phyloP scores from a whole-genome alignment of 2,888 invertebrate species.

The Heptascelio sp. region DNA sequence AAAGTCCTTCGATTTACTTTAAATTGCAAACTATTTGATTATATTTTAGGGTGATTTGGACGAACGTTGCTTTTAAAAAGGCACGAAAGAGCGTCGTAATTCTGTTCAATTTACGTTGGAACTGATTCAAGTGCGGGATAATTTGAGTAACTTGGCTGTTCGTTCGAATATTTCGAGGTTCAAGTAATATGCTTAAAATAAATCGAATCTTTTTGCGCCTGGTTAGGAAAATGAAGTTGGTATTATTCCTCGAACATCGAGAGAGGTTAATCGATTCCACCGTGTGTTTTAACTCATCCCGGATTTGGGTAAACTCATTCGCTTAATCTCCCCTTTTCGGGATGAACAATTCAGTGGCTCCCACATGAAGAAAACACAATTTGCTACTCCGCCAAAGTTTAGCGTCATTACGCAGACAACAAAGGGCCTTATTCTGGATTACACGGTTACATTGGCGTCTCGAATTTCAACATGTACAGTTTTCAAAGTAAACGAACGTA shows the following conservation, averaged over 20 bases:
- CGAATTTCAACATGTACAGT: constrained; percentile 59
- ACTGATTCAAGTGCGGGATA: constrained; percentile 36
- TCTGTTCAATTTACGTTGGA: constrained; percentile 15
- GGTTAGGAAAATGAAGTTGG: constrained; percentile 63
- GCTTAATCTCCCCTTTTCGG: constrained; percentile 68
- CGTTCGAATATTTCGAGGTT: constrained; percentile 34
- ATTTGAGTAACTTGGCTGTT: constrained; percentile 23
- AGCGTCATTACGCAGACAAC: constrained; percentile 67
- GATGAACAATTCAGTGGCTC: constrained; percentile 69
- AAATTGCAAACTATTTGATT: constrained; percentile 7
- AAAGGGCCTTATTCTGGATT: constrained; percentile 67
- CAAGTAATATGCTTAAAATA: constrained; percentile 55
- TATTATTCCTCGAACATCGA: constrained; percentile 62
- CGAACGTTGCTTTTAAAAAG: background rate
- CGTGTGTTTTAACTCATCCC: constrained; percentile 70
- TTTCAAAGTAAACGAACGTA: constrained; percentile 44
- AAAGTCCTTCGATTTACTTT: constrained; percentile 25
- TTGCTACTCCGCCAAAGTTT: constrained; percentile 67
- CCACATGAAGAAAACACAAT: constrained; percentile 70
- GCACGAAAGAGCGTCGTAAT: constrained; percentile 1
- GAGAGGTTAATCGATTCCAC: constrained; percentile 68
- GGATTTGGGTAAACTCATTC: constrained; percentile 71
- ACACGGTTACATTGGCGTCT: constrained; percentile 63
- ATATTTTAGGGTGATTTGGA: constrained; percentile 1
- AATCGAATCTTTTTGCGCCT: constrained; percentile 60